These are phyloP conservation scores for Spermophilus dauricus DNA, from an alignment of 2,113 vertebrate genomes.

Conservation along the genomic window DNA sequence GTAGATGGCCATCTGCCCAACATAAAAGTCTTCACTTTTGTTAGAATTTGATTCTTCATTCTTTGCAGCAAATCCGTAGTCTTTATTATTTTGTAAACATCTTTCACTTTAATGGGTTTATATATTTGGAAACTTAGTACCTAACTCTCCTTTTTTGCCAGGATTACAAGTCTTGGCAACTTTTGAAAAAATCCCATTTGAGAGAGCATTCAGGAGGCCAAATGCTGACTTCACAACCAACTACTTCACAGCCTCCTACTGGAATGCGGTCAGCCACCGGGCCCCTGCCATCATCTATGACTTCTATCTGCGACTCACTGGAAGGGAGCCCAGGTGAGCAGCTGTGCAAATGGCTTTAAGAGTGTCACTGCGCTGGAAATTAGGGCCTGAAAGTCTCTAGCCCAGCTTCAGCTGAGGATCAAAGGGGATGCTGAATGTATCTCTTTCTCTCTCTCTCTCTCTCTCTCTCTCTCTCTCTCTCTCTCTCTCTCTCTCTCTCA, in stretches of 20 bases:
- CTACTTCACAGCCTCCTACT: slow-evolving; percentile 94
- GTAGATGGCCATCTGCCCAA: not conserved
- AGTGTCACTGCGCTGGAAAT: not conserved
- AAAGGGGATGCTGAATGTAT: not conserved
- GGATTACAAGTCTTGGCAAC: slow-evolving; percentile 92
- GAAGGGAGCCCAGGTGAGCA: slow-evolving; percentile 96
- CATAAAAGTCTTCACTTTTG: not conserved
- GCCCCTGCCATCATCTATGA: slow-evolving; percentile 95
- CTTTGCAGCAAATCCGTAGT: not conserved
- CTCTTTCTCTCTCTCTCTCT: not conserved
- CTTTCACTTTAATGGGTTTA: not conserved
- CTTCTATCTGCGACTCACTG: slow-evolving; percentile 93
- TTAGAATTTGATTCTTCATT: not conserved
- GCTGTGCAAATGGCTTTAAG: accelerated
- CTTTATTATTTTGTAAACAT: not conserved
- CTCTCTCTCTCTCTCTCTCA: too few relatives aligned
- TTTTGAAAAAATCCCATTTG: slow-evolving; percentile 94
- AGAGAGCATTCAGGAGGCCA: slow-evolving; percentile 95
- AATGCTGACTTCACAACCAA: slow-evolving; percentile 93
- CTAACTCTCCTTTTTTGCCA: slow-evolving; percentile 71
- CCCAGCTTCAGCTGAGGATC: not conserved
- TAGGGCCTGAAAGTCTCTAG: not conserved
- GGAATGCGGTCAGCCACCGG: slow-evolving; percentile 96
- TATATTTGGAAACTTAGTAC: not conserved
- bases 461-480: not conserved